Evolutionary conservation across 2,888 invertebrate genomes (phyloP), one percentile per base, ranked within the genome.

Genomic region (Ophraella communa): DNA sequence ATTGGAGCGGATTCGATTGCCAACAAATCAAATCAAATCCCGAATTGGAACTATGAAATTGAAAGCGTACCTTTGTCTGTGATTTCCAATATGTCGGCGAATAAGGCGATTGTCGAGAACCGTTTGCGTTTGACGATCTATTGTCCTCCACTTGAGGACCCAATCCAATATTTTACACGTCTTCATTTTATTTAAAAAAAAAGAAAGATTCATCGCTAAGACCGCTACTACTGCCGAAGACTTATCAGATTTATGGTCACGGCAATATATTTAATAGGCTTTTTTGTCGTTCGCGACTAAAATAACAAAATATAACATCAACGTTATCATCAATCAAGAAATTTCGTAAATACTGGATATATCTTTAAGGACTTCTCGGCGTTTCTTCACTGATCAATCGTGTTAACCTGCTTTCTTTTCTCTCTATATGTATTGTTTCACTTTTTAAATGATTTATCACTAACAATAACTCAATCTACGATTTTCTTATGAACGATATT

Each of bases 41-140:
- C 66, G 72, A 71, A 67, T 72, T 69, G 73, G 72, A 60, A 74
- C 71, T 74, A 73, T 71, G 71, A 76, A 76, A 76, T 75, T 76
- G 77, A 75, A 77, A 76, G 74, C 73, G 73, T 73, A 76, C 76
- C 76, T 77, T 76, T 77, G 76, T 77, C 74, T 76, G 76, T 74
- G 74, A 76, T 75, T 75, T 76, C 75, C 76, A 75, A 77, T 76
- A 76, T 76, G 74, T 67, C 68, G 72, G 65, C 66, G 72, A 68
- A 65, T 74, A 75, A 77, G 76, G 74, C 74, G 73, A 76, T 77
- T 74, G 75, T 73, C 54, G 59, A 53, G 53, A 71, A 73, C 73
- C 72, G 74, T 72, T 73, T 72, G 65, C 65, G 65, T 67, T 71
- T 73, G 74, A 74, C 75, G 72, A 74, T 70, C 75, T 71, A 75